Conservation (phyloP, 2,888 invertebrate species). For the Neoitamus cyanurus region DNA sequence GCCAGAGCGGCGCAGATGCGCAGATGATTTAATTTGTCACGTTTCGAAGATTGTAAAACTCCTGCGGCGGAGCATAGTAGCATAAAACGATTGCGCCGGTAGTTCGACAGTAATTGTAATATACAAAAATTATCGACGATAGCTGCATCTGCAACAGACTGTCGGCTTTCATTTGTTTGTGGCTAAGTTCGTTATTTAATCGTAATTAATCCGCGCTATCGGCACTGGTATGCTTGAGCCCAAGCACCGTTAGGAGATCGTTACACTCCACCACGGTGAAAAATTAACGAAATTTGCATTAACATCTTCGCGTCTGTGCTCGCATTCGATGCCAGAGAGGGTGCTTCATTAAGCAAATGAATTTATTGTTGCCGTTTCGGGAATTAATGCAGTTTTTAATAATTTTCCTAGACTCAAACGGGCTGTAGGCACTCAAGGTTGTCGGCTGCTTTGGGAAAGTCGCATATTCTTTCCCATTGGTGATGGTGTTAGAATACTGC, state of each 20-base stretch:
- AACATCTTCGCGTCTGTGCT: not conserved
- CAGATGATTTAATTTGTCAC: slow-evolving; percentile 4
- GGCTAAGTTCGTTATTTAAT: not conserved
- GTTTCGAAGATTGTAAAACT: not conserved
- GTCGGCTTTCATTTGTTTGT: not conserved
- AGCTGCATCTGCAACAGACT: not conserved
- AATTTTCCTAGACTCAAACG: not conserved
- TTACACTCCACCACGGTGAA: not conserved
- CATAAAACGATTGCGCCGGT: not conserved
- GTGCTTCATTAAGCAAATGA: not conserved
- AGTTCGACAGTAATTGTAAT: not conserved
- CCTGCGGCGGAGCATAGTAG: not conserved
- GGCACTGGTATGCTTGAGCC: not conserved
- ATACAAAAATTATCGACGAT: not conserved
- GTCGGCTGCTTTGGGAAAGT: not conserved
- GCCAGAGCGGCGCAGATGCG: not conserved
- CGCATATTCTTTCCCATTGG: not conserved
- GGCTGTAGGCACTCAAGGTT: not conserved
- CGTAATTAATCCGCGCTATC: not conserved
- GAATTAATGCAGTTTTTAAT: slow-evolving; percentile 1
- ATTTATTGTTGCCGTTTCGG: not conserved
- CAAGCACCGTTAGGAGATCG: not conserved
- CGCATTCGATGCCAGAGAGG: not conserved
- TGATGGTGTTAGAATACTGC: not conserved
- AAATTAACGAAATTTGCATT: slow-evolving; percentile 1